Percentiles rank a stretch among this genome's conserved stretches.
These are phyloP conservation scores for Zaprionus ornatus DNA, from an alignment of 1,140 invertebrate genomes.

Conservation along the genomic window DNA sequence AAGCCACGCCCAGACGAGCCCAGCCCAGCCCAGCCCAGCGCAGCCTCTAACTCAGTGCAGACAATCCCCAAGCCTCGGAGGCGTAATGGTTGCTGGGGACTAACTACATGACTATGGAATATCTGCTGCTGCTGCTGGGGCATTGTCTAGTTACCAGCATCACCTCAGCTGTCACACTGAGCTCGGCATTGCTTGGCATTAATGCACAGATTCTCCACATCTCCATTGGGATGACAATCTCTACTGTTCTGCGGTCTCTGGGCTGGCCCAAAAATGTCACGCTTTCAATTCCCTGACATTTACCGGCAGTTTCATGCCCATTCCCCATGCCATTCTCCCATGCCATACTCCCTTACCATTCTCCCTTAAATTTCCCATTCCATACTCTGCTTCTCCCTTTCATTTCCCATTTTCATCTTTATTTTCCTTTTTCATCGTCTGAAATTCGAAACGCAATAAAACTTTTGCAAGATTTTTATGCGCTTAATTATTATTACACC, in stretches of 20 bases:
- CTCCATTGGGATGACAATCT: not conserved
- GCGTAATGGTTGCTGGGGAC: not conserved
- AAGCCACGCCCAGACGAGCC: not conserved
- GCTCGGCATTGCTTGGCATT: not conserved
- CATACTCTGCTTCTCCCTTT: not conserved
- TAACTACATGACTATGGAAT: not conserved
- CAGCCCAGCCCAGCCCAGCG: not conserved
- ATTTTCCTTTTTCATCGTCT: slow-evolving; percentile 38
- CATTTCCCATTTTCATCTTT: slow-evolving; percentile 12
- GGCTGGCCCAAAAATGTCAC: slow-evolving; percentile 25
- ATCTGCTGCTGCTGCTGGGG: not conserved
- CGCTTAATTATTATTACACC: slow-evolving; percentile 63
- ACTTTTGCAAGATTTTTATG: slow-evolving; percentile 48
- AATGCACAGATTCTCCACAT: slow-evolving; percentile 17
- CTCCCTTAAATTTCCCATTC: no score
- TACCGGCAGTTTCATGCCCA: not conserved
- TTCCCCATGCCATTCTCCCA: not conserved
- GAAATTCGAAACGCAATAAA: slow-evolving; percentile 71
- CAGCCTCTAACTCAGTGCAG: not conserved
- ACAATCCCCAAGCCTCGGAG: not conserved
- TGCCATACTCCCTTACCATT: no score
- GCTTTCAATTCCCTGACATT: slow-evolving; percentile 6
- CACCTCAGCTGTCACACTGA: slow-evolving; percentile 5
- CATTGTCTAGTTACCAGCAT: slow-evolving; percentile 4
- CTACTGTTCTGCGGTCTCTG: not conserved